Conservation (phyloP, 2,797 vertebrate species). For the Peromyscus attwateri region DNA sequence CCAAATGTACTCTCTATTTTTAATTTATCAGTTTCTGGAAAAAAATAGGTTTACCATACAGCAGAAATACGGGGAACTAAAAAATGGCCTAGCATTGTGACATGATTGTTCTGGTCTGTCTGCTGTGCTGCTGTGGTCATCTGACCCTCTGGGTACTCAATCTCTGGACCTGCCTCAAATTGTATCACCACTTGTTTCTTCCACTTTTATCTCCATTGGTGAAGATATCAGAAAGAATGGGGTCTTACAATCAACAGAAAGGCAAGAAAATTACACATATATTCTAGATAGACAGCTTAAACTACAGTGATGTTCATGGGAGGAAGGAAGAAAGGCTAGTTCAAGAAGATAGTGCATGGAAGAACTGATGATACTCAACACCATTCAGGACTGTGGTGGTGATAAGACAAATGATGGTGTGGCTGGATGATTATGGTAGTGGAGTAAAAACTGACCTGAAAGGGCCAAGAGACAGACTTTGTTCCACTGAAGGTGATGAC, state of each 20-base stretch:
- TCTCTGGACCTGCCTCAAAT: background rate
- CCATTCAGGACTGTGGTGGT: background rate
- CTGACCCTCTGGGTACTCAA: background rate
- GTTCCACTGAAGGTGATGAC: background rate
- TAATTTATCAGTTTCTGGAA: background rate
- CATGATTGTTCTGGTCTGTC: background rate
- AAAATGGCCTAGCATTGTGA: background rate
- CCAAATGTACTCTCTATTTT: constrained; percentile 31
- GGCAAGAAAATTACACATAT: background rate
- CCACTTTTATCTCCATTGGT: background rate
- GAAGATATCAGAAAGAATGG: background rate
- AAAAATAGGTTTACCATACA: background rate
- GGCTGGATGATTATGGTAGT: background rate
- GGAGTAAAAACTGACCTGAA: background rate
- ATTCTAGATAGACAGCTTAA: background rate
- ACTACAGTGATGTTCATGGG: background rate
- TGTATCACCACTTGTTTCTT: background rate
- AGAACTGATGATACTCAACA: background rate
- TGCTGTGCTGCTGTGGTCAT: background rate
- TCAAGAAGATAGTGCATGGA: background rate
- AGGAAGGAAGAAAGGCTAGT: background rate
- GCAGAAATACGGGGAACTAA: background rate
- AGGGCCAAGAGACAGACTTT: background rate
- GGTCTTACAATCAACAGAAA: background rate
- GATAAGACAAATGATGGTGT: background rate